Conservation (phyloP, 2,113 vertebrate genomes). For the Excalfactoria chinensis region DNA sequence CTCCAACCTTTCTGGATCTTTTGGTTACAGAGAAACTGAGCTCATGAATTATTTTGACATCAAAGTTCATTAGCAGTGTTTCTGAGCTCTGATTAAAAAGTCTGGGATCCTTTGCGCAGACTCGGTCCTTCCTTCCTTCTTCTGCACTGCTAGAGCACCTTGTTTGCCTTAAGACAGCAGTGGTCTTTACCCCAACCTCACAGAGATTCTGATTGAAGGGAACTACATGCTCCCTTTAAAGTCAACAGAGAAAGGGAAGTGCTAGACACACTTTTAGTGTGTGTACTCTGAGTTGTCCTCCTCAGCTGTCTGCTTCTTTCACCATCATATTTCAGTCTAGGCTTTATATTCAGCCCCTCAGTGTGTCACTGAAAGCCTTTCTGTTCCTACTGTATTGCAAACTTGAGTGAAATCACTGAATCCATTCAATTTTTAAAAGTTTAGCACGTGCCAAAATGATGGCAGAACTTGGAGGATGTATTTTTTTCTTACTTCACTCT, state of each 20-base stretch:
- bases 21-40: slow-evolving; percentile 1
- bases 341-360: background rate
- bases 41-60: slow-evolving; percentile 49
- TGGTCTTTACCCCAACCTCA: background rate
- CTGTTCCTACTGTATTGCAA: background rate
- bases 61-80: slow-evolving; percentile 2
- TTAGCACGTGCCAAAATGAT: background rate
- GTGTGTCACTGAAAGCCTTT: background rate
- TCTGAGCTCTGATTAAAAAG: background rate
- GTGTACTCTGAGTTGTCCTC: background rate
- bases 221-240: background rate
- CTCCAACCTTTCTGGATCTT: slow-evolving; percentile 34
- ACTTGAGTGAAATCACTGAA: background rate
- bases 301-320: background rate
- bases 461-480: background rate
- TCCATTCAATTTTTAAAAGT: background rate
- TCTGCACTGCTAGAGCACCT: background rate
- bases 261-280: background rate
- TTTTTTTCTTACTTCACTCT: background rate
- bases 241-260: background rate
- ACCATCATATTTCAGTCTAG: background rate
- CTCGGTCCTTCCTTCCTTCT: background rate
- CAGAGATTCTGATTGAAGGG: background rate
- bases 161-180: background rate
- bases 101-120: background rate